These are phyloP conservation scores for Drosophila pallidifrons DNA, from an alignment of 1,140 invertebrate genomes.

Conservation along the genomic window DNA sequence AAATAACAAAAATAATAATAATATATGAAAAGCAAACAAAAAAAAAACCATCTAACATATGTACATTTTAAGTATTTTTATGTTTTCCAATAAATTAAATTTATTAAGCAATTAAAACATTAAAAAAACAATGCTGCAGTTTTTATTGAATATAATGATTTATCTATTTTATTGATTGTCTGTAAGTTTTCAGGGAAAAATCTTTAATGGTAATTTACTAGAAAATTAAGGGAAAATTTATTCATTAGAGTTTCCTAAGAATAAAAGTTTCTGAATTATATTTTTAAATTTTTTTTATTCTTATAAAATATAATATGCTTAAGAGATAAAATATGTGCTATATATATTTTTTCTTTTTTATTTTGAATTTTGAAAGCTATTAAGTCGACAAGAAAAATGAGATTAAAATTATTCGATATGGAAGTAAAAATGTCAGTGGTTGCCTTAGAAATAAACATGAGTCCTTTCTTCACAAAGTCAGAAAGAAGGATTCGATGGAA, in stretches of 20 bases:
- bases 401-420: background rate
- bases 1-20: constrained; percentile 53
- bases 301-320: too few species aligned
- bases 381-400: too few species aligned
- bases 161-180: too few species aligned
- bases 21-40: constrained; percentile 11
- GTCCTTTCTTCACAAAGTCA: background rate
- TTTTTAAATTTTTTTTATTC: too few species aligned
- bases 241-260: too few species aligned
- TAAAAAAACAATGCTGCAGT: background rate
- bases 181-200: too few species aligned
- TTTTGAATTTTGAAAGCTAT: too few species aligned
- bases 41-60: constrained; percentile 55
- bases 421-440: constrained; percentile 18
- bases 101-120: constrained; percentile 69
- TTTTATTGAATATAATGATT: background rate
- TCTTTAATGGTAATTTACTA: too few species aligned
- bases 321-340: too few species aligned
- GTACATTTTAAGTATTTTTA: constrained; percentile 74
- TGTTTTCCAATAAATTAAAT: constrained; percentile 82
- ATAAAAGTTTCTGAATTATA: too few species aligned
- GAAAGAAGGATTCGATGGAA: too few species aligned
- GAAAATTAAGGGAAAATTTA: too few species aligned
- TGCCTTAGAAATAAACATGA: constrained; percentile 16
- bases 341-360: background rate